Evolutionary conservation across 2,113 vertebrate species (phyloP).

Genomic region (Heterocephalus glaber): DNA sequence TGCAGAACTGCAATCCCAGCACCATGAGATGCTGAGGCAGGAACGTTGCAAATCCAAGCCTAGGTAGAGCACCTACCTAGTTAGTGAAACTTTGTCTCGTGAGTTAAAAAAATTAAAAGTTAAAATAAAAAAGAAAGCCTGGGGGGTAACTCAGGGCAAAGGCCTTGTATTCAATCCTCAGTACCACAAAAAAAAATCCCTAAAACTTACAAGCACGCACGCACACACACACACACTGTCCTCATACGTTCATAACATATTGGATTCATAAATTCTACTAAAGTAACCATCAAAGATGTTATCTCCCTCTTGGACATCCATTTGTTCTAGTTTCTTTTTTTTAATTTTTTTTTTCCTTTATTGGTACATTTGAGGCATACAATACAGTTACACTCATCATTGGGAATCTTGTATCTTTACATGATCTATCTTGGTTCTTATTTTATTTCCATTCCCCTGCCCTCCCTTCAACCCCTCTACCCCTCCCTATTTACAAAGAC

Average conservation of each 20-base stretch:
- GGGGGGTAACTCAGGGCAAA: not conserved
- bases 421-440: no score
- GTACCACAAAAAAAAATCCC: not conserved
- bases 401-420: no score
- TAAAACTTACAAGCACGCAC: no score
- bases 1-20: not conserved
- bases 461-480: no score
- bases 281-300: not conserved
- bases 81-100: not conserved
- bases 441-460: no score
- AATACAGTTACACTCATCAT: no score
- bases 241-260: not conserved
- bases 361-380: no score
- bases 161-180: not conserved
- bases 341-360: no score
- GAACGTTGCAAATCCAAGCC: not conserved
- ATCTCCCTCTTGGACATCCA: constrained; percentile 1
- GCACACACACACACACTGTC: not conserved
- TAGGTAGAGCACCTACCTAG: not conserved
- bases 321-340: not conserved
- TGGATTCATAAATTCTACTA: constrained; percentile 16
- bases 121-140: not conserved
- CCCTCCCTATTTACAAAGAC: no score
- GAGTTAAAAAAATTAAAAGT: not conserved
- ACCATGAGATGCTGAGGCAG: not conserved